These are phyloP conservation scores for Dilophus febrilis DNA, from an alignment of 2,888 invertebrate species.

Conservation along the genomic window DNA sequence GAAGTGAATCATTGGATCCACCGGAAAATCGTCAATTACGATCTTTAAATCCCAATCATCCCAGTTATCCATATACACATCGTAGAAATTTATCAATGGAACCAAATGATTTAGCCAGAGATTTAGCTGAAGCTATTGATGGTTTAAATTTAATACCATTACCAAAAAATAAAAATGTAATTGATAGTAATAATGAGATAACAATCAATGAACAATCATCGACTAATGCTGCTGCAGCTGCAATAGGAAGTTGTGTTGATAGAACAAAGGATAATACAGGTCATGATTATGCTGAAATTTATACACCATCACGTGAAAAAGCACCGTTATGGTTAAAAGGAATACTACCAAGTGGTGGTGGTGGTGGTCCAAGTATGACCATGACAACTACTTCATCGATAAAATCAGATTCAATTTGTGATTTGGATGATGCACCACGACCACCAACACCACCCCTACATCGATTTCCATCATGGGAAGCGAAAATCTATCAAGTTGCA, in stretches of 20 bases:
- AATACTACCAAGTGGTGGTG: constrained; percentile 31
- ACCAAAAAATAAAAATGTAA: constrained; percentile 8
- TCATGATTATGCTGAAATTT: constrained; percentile 88
- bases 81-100: constrained; percentile 29
- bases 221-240: constrained; percentile 42
- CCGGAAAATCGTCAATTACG: constrained; percentile 21
- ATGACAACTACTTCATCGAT: constrained; percentile 30
- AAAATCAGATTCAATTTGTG: constrained; percentile 26
- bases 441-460: constrained; percentile 86
- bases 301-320: constrained; percentile 74
- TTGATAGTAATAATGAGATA: constrained; percentile 15
- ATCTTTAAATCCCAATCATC: constrained; percentile 15
- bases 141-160: constrained; percentile 33
- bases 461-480: constrained; percentile 86
- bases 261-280: too few relatives aligned
- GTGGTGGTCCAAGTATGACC: constrained; percentile 36
- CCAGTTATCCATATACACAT: constrained; percentile 8
- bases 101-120: constrained; percentile 32
- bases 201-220: constrained; percentile 18
- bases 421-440: constrained; percentile 26
- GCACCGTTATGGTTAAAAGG: constrained; percentile 38
- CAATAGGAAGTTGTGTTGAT: constrained; percentile 41
- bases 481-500: constrained; percentile 83
- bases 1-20: constrained; percentile 30
- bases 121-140: constrained; percentile 40